Percentiles rank a stretch among this genome's conserved stretches.
Conservation (phyloP, 2,797 vertebrate species). For the Paguma larvata region DNA sequence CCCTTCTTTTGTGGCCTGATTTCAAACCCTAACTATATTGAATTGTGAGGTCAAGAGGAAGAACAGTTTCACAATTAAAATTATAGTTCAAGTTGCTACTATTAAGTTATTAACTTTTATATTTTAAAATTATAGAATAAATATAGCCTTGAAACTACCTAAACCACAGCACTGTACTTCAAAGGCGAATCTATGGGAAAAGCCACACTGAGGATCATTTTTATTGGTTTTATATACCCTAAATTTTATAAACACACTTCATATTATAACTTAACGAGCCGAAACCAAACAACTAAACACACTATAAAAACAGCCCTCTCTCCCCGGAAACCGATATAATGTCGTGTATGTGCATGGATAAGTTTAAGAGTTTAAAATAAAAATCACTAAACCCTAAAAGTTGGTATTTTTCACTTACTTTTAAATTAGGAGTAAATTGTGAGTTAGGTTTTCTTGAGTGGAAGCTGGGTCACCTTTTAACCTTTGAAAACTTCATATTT, state of each 20-base stretch:
- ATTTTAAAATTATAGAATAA: constrained; percentile 85
- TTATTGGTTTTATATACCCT: constrained; percentile 79
- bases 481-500: neutral
- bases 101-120: constrained; percentile 86
- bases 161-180: constrained; percentile 81
- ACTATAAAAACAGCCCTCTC: constrained; percentile 54
- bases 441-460: neutral
- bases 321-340: neutral
- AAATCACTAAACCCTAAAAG: neutral
- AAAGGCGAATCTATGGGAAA: constrained; percentile 83
- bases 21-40: constrained; percentile 45
- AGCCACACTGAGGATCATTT: constrained; percentile 61
- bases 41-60: constrained; percentile 70
- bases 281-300: constrained; percentile 82
- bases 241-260: constrained; percentile 81
- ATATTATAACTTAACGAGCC: constrained; percentile 78
- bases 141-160: constrained; percentile 80
- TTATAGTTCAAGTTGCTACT: constrained; percentile 79
- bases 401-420: neutral
- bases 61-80: constrained; percentile 83
- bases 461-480: neutral
- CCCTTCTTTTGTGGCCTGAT: constrained; percentile 21
- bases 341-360: neutral
- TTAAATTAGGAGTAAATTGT: constrained; percentile 21
- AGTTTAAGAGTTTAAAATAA: neutral